Evolutionary conservation across 2,797 vertebrate species (phyloP).

Genomic region (Staurois parvus): DNA sequence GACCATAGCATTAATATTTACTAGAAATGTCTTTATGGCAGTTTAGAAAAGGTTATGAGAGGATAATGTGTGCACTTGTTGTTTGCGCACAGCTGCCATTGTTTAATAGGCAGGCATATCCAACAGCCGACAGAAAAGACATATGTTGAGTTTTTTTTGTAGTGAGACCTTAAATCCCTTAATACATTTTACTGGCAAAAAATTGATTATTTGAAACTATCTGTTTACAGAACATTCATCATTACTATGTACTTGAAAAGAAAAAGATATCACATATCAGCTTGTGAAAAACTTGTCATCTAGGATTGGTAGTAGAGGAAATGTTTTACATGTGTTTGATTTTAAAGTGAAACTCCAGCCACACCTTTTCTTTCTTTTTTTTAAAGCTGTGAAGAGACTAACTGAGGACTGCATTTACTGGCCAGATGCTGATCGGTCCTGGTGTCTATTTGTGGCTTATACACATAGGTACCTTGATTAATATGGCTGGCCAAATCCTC

Average conservation of each 20-base stretch:
- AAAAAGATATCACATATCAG: not conserved
- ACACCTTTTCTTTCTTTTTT: no score
- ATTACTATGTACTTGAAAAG: not conserved
- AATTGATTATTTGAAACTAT: not conserved
- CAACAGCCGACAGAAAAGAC: slow-evolving; percentile 13
- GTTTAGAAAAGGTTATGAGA: slow-evolving; percentile 29
- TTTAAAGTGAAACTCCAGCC: no score
- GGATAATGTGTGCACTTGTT: slow-evolving; percentile 29
- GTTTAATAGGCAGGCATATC: slow-evolving; percentile 13
- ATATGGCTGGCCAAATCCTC: no score
- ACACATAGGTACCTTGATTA: no score
- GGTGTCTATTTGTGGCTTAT: no score
- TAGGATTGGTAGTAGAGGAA: no score
- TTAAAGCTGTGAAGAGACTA: no score
- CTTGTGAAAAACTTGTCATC: not conserved
- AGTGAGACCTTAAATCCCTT: slow-evolving; percentile 8
- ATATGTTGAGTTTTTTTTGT: slow-evolving; percentile 9
- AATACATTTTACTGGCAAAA: slow-evolving; percentile 1
- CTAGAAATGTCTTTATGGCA: slow-evolving; percentile 32
- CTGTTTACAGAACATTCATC: not conserved
- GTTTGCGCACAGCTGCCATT: slow-evolving; percentile 44
- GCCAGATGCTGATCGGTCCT: no score
- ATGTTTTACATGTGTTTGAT: no score
- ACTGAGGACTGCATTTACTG: no score
- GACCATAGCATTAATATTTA: not conserved